Evolutionary conservation across 2,113 vertebrate genomes (phyloP).

Genomic region (Acrocephalus arundinaceus): DNA sequence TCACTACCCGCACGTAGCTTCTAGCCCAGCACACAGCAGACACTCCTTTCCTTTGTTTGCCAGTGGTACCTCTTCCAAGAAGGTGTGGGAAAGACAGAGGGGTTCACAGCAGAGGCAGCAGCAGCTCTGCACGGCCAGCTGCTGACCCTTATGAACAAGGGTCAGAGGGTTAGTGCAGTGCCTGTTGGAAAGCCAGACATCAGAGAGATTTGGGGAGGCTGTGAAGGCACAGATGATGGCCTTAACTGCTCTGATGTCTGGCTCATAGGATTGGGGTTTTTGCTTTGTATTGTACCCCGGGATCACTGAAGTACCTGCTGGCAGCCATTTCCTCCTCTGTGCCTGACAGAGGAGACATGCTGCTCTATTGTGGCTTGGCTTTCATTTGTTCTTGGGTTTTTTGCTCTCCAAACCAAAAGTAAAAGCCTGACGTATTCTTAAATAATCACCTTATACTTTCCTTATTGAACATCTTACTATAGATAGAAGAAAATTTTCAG

Average conservation of each 20-base stretch:
- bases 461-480: neutral
- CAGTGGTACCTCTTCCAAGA: neutral
- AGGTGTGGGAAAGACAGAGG: fast-evolving
- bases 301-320: neutral
- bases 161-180: neutral
- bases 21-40: neutral
- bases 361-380: neutral
- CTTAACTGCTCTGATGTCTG: neutral
- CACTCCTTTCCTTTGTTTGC: neutral
- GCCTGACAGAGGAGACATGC: neutral
- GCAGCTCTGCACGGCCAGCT: fast-evolving
- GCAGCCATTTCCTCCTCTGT: neutral
- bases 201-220: fast-evolving
- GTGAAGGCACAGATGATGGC: neutral
- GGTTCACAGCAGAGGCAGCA: neutral
- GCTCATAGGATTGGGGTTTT: neutral
- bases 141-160: neutral
- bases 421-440: constrained; percentile 7
- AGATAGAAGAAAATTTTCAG: neutral
- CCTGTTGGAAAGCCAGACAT: neutral
- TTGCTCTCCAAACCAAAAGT: constrained; percentile 3
- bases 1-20: neutral
- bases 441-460: neutral
- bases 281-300: neutral
- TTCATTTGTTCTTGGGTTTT: neutral